Conservation (phyloP, 2,113 vertebrate species). For the Mesocricetus auratus region DNA sequence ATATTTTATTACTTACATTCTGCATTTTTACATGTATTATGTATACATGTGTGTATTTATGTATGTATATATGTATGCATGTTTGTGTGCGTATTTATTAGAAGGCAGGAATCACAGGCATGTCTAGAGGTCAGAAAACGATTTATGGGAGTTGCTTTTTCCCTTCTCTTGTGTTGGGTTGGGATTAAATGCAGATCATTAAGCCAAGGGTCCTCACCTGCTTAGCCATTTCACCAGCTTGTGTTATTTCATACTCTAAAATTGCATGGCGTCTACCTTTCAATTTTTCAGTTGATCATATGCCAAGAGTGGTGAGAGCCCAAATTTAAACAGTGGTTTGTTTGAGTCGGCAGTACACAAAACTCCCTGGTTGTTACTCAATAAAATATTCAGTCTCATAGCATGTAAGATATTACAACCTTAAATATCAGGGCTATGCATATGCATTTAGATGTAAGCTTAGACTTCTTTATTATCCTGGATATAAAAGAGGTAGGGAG, state of each 20-base stretch:
- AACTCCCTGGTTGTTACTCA: constrained; percentile 35
- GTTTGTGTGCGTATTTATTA: not conserved
- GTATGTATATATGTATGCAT: not conserved
- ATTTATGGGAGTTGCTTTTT: too few species aligned
- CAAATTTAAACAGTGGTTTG: constrained; percentile 44
- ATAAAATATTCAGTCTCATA: not conserved
- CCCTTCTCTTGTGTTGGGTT: not conserved
- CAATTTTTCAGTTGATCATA: not conserved
- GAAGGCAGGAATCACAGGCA: not conserved
- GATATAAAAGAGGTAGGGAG: constrained; percentile 17
- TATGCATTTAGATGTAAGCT: constrained; percentile 15
- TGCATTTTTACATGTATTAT: not conserved
- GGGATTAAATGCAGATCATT: not conserved
- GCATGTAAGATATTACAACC: not conserved
- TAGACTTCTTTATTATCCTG: constrained; percentile 61
- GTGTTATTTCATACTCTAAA: not conserved
- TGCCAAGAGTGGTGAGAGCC: constrained; percentile 30
- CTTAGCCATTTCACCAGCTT: not conserved
- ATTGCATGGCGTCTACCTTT: not conserved
- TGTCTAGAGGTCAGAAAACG: too few species aligned
- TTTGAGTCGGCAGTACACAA: constrained; percentile 57
- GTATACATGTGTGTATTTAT: not conserved
- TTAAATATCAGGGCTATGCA: constrained; percentile 2
- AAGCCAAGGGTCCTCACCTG: not conserved
- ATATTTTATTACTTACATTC: not conserved